phyloP scores from a whole-genome alignment of 2,113 vertebrate genomes.

The Mirza zaza region DNA sequence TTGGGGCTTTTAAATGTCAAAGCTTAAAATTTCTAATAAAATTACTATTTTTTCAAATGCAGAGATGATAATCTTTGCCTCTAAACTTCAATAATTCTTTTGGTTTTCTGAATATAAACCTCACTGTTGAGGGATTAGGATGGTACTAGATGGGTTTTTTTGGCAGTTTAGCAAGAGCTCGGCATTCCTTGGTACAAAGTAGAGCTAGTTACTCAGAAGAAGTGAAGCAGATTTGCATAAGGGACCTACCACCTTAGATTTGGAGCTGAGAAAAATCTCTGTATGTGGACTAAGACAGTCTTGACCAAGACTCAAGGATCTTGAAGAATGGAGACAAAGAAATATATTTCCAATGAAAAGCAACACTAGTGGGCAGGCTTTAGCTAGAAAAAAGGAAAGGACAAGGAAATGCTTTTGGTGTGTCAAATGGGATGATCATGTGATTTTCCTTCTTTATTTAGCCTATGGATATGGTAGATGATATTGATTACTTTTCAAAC shows the following conservation, averaged over 20 bases:
- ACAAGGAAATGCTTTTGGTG: background rate
- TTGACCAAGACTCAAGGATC: background rate
- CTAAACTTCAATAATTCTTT: background rate
- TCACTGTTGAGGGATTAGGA: background rate
- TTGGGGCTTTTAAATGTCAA: constrained; percentile 5
- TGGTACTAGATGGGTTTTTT: background rate
- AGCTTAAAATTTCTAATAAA: constrained; percentile 9
- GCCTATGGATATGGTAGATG: background rate
- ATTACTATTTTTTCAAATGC: background rate
- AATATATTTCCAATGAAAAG: background rate
- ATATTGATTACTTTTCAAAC: background rate
- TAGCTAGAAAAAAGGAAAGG: background rate
- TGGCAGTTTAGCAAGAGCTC: background rate
- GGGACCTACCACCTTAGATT: background rate
- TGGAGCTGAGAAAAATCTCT: background rate
- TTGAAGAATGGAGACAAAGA: background rate
- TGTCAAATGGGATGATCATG: background rate
- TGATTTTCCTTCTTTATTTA: background rate
- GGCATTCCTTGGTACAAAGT: background rate
- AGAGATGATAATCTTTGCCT: background rate
- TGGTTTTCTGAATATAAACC: background rate
- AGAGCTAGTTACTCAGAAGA: background rate
- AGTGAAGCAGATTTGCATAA: background rate
- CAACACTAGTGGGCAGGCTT: background rate
- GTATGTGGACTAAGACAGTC: background rate